Evolutionary conservation across 2,888 invertebrate genomes (phyloP).

Genomic region (Oegoconia quadripuncta): DNA sequence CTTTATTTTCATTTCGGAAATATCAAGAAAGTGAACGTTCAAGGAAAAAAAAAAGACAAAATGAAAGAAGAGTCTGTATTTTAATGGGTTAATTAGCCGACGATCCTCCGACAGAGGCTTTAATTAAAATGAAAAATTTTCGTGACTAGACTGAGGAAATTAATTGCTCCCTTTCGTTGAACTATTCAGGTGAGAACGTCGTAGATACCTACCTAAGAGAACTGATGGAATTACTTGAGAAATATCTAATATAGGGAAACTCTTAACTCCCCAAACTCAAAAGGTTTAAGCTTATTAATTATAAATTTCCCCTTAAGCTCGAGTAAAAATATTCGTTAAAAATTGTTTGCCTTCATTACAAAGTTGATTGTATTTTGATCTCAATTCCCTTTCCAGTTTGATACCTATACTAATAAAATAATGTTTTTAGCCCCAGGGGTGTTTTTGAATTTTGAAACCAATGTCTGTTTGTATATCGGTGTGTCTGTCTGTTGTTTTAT

Average conservation of each 20-base stretch:
- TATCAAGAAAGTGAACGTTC: constrained; percentile 67
- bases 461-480: too few species aligned
- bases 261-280: neutral
- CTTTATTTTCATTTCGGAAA: constrained; percentile 44
- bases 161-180: constrained; percentile 68
- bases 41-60: constrained; percentile 61
- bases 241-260: too few species aligned
- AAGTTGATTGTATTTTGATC: too few species aligned
- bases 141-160: constrained; percentile 71
- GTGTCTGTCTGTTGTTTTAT: too few species aligned
- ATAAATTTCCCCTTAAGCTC: constrained; percentile 32
- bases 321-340: constrained; percentile 26
- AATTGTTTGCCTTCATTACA: constrained; percentile 14
- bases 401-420: too few species aligned
- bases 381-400: too few species aligned
- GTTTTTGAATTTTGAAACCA: too few species aligned
- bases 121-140: constrained; percentile 78
- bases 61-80: constrained; percentile 71
- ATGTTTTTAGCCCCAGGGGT: too few species aligned
- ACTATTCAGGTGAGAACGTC: constrained; percentile 70
- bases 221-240: constrained; percentile 30
- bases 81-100: constrained; percentile 78
- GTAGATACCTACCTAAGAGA: too few species aligned
- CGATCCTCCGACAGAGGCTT: constrained; percentile 70
- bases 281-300: constrained; percentile 28